Base-by-base conservation (phyloP, 2,888 invertebrate species). In the Mesorhabditis spiculigera region DNA sequence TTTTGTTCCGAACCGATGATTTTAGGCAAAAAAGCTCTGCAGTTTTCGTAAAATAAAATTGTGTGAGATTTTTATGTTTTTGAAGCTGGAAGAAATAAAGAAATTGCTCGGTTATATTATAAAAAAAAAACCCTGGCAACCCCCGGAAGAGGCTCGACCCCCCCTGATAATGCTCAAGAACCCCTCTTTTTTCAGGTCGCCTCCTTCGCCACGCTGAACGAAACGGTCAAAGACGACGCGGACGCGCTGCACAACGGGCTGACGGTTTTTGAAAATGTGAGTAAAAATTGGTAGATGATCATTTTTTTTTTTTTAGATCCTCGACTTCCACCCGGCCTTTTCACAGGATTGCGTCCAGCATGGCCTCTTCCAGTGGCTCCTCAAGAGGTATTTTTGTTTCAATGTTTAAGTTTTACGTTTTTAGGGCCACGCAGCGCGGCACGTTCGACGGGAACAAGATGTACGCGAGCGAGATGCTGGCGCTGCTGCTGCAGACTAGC, bases 201-300 rank as follows among this genome's bases (percentile, higher is more conserved):
- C 0, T 71, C 71, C 50, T 71, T 77, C 41, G 96, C 64, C 45
- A 69, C 76, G 58, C 90, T 99, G 4, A 95, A 97, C 87, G 98
- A 98, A 87, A 90, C 89, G 68, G 91, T 94, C 3, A 93, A 93
- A 66, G 86, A 86, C 69, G 85, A 86, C 67, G 81, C 82, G 1
- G 95, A 96, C 87, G 97, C 96, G 5, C 94, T 98, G 0, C 94
- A 95, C 87, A 94, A 97, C 86, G 93, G 94, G 4, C 88, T 95
- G 79, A 90, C 92, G 67, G 93, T 95, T 80, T 90, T 98, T 82
- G 98, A 99, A 89, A 98, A 97, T 87, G 90, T 98, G 67, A 91
- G 76, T 67, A 45, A 62, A 66, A 16, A 61, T 10, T 43, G 28
- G 16, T 50, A 45, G 13, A 69, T 63, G 16, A 45, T 64, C 61